Conservation (phyloP, 2,797 vertebrate genomes). For the Gallinago stenura region DNA sequence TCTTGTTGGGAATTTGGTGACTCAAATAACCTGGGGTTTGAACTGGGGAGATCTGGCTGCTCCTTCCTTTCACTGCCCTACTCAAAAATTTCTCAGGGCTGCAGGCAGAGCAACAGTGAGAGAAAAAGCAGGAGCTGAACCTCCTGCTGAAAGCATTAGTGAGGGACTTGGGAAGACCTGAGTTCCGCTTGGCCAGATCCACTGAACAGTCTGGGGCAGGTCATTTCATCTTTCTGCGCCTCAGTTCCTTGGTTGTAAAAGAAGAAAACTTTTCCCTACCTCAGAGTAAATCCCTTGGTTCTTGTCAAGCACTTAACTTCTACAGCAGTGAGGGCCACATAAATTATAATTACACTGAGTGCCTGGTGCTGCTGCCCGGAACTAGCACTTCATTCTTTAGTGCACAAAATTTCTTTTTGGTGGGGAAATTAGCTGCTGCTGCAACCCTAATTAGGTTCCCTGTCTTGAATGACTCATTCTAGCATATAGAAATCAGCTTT, state of each 20-base stretch:
- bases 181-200: not conserved
- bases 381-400: slow-evolving; percentile 68
- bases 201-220: not conserved
- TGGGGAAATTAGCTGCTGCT: slow-evolving; percentile 47
- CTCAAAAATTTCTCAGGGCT: not conserved
- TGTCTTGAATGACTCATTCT: slow-evolving; percentile 42
- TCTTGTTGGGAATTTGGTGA: not conserved
- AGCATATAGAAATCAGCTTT: slow-evolving; percentile 45
- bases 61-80: not conserved
- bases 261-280: slow-evolving; percentile 59
- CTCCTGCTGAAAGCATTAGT: not conserved
- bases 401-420: slow-evolving; percentile 46
- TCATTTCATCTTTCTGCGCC: not conserved
- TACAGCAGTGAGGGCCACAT: slow-evolving; percentile 35
- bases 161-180: not conserved
- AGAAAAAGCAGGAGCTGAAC: not conserved
- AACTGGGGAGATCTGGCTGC: not conserved
- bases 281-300: slow-evolving; percentile 56
- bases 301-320: slow-evolving; percentile 58
- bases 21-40: not conserved
- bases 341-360: slow-evolving; percentile 64
- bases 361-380: slow-evolving; percentile 57
- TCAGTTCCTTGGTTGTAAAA: slow-evolving; percentile 6
- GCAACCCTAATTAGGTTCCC: slow-evolving; percentile 46
- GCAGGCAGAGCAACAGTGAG: not conserved